Conservation (phyloP, 1,140 invertebrate genomes). For the Drosophila paulistorum region DNA sequence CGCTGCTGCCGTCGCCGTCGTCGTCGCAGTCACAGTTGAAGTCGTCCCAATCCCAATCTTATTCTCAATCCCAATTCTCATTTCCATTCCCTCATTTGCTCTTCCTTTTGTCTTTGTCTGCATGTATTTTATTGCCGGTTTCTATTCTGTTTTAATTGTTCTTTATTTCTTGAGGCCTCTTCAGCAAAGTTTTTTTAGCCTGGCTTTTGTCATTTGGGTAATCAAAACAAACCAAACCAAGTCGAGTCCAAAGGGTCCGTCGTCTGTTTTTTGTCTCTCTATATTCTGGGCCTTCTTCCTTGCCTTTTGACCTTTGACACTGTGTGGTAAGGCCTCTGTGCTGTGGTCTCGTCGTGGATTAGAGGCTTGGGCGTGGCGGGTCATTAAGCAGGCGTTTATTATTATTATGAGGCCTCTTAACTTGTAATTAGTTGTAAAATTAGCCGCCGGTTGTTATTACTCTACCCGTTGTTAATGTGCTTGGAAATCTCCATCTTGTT, state of each 20-base stretch:
- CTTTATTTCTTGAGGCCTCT: constrained; percentile 27
- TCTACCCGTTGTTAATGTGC: constrained; percentile 43
- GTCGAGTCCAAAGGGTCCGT: constrained; percentile 2
- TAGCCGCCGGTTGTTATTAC: constrained; percentile 58
- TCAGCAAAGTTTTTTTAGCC: constrained; percentile 1
- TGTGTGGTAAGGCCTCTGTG: constrained; percentile 5
- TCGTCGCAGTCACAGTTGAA: not conserved
- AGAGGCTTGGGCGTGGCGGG: constrained; percentile 30
- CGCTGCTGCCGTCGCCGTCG: not conserved
- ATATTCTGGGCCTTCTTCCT: constrained; percentile 24
- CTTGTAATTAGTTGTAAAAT: constrained; percentile 67
- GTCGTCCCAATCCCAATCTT: constrained; percentile 12
- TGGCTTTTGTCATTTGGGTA: constrained; percentile 40
- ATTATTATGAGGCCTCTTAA: constrained; percentile 54
- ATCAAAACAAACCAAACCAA: constrained; percentile 57
- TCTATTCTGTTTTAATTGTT: constrained; percentile 54
- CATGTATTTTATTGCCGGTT: constrained; percentile 62
- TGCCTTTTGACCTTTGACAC: constrained; percentile 55
- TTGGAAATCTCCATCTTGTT: constrained; percentile 3
- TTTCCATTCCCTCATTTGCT: constrained; percentile 11
- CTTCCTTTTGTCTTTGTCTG: constrained; percentile 23
- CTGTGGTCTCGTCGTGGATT: constrained; percentile 27
- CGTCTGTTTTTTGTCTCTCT: constrained; percentile 4
- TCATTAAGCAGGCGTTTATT: constrained; percentile 61
- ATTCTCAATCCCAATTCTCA: constrained; percentile 16